These are phyloP conservation scores for Capitella teleta DNA, from an alignment of 1,140 invertebrate genomes.

Conservation along the genomic window DNA sequence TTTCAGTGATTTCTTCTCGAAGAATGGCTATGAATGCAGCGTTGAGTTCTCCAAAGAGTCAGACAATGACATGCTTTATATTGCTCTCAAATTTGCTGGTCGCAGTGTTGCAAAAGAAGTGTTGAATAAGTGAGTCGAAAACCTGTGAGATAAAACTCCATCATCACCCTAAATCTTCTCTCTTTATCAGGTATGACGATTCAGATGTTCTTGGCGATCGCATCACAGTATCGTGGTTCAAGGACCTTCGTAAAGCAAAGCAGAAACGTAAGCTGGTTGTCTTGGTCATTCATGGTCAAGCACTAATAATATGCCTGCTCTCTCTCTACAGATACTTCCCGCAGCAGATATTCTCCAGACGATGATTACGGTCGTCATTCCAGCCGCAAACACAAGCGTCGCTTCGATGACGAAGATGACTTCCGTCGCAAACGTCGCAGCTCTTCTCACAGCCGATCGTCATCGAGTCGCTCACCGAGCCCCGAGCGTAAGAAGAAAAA, in stretches of 20 bases:
- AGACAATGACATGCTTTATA: slow-evolving; percentile 9
- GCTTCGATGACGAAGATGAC: not conserved
- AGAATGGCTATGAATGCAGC: too few species aligned
- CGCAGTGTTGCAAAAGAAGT: slow-evolving; percentile 13
- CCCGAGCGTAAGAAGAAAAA: too few species aligned
- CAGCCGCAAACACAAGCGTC: not conserved
- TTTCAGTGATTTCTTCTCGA: too few species aligned
- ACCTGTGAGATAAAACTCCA: not conserved
- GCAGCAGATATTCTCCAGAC: too few species aligned
- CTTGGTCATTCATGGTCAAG: not conserved
- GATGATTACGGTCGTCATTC: not conserved
- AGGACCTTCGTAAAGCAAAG: slow-evolving; percentile 10
- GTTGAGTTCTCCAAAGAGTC: slow-evolving; percentile 14
- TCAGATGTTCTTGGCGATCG: slow-evolving; percentile 13
- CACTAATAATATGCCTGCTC: too few species aligned
- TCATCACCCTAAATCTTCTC: not conserved
- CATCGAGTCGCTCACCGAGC: too few species aligned
- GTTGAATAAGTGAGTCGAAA: slow-evolving; percentile 5
- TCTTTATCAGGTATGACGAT: slow-evolving; percentile 11
- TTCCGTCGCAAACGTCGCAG: too few species aligned
- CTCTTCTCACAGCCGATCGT: too few species aligned
- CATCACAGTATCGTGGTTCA: slow-evolving; percentile 13
- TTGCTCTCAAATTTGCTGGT: slow-evolving; percentile 12
- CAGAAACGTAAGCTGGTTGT: too few species aligned
- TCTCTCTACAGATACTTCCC: too few species aligned